These are phyloP conservation scores for Protonemura montana DNA, from an alignment of 2,888 invertebrate species.

Conservation along the genomic window DNA sequence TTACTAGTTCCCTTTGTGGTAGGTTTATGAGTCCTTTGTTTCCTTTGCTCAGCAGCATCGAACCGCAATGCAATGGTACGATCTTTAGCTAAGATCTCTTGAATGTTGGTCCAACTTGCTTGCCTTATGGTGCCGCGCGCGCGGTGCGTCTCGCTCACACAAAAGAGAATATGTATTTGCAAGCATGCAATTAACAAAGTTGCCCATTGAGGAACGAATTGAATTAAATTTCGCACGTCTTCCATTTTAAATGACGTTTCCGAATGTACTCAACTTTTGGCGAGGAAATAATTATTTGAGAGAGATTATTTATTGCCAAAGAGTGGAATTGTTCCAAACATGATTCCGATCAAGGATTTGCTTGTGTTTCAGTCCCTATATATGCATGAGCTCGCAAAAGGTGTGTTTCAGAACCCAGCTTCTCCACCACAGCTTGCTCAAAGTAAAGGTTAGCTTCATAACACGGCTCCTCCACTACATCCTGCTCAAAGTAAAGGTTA, in stretches of 20 bases:
- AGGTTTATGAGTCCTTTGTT: slow-evolving; percentile 42
- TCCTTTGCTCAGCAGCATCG: slow-evolving; percentile 29
- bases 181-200: slow-evolving; percentile 41
- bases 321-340: not conserved
- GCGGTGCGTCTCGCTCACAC: not conserved
- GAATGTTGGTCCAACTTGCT: slow-evolving; percentile 38
- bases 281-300: slow-evolving; percentile 18
- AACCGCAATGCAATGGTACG: slow-evolving; percentile 17
- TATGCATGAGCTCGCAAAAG: too few relatives aligned
- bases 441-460: too few relatives aligned
- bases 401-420: too few relatives aligned
- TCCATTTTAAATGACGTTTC: slow-evolving; percentile 20
- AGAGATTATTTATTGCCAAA: slow-evolving; percentile 7
- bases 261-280: slow-evolving; percentile 18
- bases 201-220: slow-evolving; percentile 1
- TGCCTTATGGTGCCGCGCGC: not conserved
- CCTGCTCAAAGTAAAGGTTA: too few relatives aligned
- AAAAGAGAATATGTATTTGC: not conserved
- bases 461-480: too few relatives aligned
- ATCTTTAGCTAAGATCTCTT: slow-evolving; percentile 19
- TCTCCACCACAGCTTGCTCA: too few relatives aligned
- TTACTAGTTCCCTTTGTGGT: slow-evolving; percentile 42
- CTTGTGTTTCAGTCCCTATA: too few relatives aligned
- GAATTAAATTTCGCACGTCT: slow-evolving; percentile 4
- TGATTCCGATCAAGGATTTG: too few relatives aligned